These are phyloP conservation scores for Dichetophora obliterata DNA, from an alignment of 2,888 invertebrate species.

Conservation along the genomic window DNA sequence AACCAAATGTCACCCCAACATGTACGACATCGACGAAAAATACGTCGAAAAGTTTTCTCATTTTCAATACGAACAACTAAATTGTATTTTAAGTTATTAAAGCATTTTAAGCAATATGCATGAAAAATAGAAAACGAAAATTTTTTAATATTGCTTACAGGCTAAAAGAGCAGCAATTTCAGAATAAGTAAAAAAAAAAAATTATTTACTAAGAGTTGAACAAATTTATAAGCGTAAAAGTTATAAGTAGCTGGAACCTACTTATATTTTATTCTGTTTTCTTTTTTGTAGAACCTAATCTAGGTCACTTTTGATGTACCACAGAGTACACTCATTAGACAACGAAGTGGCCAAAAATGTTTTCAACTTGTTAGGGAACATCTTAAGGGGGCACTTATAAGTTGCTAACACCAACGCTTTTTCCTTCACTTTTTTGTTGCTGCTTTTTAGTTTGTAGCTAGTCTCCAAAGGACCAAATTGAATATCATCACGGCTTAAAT, in stretches of 20 bases:
- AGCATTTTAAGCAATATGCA: not conserved
- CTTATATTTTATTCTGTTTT: no score
- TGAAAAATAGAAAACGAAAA: not conserved
- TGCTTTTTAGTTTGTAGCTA: not conserved
- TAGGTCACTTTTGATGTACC: no score
- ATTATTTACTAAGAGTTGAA: no score
- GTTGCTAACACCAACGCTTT: not conserved
- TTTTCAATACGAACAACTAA: slow-evolving; percentile 12
- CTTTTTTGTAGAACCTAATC: no score
- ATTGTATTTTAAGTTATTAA: slow-evolving; percentile 8
- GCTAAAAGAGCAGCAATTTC: no score
- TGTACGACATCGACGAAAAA: not conserved
- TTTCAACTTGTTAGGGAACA: not conserved
- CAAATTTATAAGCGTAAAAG: no score
- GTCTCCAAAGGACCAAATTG: slow-evolving; percentile 64
- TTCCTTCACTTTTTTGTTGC: not conserved
- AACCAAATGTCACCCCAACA: not conserved
- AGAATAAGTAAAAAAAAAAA: no score
- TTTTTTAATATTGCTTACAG: not conserved
- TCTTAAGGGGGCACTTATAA: not conserved
- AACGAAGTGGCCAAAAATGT: not conserved
- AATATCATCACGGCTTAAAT: slow-evolving; percentile 65
- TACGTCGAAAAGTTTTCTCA: slow-evolving; percentile 30
- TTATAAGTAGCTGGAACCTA: no score
- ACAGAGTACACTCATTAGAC: no score